Evolutionary conservation across 1,140 invertebrate species (phyloP), one percentile per base, ranked within the genome.

Genomic region (Solenopsis invicta): DNA sequence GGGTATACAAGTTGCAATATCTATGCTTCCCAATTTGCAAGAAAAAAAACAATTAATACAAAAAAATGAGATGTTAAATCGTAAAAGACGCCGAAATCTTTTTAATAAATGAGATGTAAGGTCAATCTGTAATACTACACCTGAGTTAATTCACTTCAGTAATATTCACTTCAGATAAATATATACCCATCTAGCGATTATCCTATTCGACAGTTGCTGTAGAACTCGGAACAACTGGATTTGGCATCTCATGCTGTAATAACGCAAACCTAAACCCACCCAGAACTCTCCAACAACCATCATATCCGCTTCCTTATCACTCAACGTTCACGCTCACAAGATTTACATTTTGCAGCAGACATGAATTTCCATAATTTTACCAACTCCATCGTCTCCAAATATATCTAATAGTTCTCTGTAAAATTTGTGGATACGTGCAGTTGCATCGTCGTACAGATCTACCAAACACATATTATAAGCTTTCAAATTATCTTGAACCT

Each of bases 301-400:
- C 71, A 59, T 71, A 81, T 81, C 78, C 37, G 66, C 21, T 81
- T 81, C 78, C 78, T 84, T 84, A 84, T 84, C 69, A 67, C 54
- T 74, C 16, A 59, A 16, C 67, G 37, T 84, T 84, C 54, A 84
- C 67, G 80, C 54, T 74, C 8, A 52, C 48, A 56, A 81, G 80
- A 84, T 75, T 84, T 75, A 75, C 54, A 75, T 75, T 84, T 62
- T 75, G 29, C 56, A 75, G 12, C 10, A 61, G 69, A 74, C 50
- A 84, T 50, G 10, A 54, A 61, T 84, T 75, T 84, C 69, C 80
- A 75, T 75, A 62, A 62, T 84, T 84, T 75, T 75, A 75, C 29
- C 16, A 48, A 62, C 54, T 4, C 34, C 54, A 5, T 18, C 16
- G 5, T 41, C 52, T 41, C 66, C 12, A 16, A 29, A 10, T 16